Conservation (phyloP, 2,888 invertebrate species). For the Lasioglossum marginatum region DNA sequence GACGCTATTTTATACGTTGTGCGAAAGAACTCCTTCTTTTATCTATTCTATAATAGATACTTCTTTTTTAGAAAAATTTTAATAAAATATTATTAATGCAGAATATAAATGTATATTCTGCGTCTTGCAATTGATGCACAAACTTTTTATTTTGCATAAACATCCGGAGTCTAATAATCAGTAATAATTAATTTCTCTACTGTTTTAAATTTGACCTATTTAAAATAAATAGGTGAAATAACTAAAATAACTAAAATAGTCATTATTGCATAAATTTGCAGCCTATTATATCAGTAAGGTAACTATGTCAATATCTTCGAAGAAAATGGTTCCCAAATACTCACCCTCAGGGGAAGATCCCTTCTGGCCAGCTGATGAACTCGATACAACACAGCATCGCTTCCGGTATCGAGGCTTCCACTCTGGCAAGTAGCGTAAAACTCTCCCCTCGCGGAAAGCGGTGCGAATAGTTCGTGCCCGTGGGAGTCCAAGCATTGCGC, state of each 20-base stretch:
- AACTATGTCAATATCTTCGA: background rate
- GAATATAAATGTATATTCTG: too few relatives aligned
- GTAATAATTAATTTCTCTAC: too few relatives aligned
- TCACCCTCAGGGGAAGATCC: conserved; percentile 84
- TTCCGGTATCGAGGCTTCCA: conserved; percentile 83
- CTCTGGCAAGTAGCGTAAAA: conserved; percentile 86
- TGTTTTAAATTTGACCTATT: too few relatives aligned
- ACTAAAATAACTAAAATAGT: too few relatives aligned
- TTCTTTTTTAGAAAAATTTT: too few relatives aligned
- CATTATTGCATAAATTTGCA: background rate
- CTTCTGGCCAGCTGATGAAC: conserved; percentile 85
- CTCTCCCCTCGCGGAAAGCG: conserved; percentile 85
- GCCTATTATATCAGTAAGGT: too few relatives aligned
- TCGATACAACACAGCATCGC: conserved; percentile 85
- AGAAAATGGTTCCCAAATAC: background rate
- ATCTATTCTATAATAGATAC: background rate
- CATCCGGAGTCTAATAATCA: too few relatives aligned
- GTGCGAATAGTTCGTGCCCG: conserved; percentile 84
- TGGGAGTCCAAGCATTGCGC: conserved; percentile 85
- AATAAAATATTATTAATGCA: too few relatives aligned
- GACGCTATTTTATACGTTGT: too few relatives aligned
- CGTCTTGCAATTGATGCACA: too few relatives aligned
- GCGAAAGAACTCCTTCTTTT: background rate
- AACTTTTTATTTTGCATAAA: too few relatives aligned
- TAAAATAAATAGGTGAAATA: too few relatives aligned